These are phyloP conservation scores for Lottia scabra DNA, from an alignment of 2,888 invertebrate genomes.

Conservation along the genomic window DNA sequence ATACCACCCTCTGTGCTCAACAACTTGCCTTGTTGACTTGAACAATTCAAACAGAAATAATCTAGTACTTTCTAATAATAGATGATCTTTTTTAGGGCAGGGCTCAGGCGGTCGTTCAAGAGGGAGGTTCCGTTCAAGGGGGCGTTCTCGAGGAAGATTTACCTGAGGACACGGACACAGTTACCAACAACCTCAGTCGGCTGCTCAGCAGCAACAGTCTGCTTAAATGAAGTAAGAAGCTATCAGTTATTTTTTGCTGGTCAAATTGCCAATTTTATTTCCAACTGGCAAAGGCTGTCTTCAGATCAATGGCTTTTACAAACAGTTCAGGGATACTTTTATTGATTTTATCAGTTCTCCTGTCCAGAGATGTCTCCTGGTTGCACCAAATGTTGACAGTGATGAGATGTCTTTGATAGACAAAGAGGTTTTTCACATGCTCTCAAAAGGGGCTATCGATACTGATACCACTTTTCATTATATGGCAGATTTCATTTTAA, in stretches of 20 bases:
- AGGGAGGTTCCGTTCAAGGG: neutral
- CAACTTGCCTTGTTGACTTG: neutral
- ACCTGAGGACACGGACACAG: neutral
- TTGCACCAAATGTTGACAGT: neutral
- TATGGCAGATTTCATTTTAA: no score
- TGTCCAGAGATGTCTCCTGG: neutral
- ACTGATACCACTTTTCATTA: no score
- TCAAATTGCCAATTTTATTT: neutral
- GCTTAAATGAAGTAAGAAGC: neutral
- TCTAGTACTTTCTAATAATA: neutral
- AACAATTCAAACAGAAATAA: neutral
- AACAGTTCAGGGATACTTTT: neutral
- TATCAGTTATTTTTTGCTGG: neutral
- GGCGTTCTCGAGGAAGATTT: neutral
- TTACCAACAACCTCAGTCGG: no score
- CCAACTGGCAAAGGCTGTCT: neutral
- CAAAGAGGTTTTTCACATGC: neutral
- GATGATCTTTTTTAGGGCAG: neutral
- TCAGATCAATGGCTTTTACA: neutral
- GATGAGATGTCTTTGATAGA: constrained; percentile 1
- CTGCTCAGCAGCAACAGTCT: no score
- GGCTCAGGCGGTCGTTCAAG: neutral
- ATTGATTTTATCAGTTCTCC: neutral
- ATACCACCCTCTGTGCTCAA: neutral
- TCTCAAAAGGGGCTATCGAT: neutral